Percentiles rank a stretch among this genome's conserved stretches.
phyloP scores from a whole-genome alignment of 1,140 invertebrate species.

The Hyposmocoma kahamanoa region DNA sequence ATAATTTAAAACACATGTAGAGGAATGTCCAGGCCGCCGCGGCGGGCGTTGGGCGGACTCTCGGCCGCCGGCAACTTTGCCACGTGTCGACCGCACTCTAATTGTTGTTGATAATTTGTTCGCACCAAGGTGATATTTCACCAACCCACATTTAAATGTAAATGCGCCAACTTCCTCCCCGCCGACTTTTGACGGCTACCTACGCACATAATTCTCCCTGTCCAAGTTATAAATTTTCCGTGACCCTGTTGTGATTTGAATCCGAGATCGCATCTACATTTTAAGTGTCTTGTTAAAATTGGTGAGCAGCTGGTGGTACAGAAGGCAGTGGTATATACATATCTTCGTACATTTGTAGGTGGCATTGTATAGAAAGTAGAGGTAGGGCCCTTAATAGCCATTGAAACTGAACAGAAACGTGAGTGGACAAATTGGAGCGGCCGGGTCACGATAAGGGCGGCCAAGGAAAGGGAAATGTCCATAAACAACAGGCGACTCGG shows the following conservation, averaged over 20 bases:
- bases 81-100: conserved; percentile 29
- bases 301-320: too few species aligned
- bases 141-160: conserved; percentile 54
- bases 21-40: conserved; percentile 7
- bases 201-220: conserved; percentile 52
- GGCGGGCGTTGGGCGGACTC: too few species aligned
- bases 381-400: conserved; percentile 54
- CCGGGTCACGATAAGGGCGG: conserved; percentile 51
- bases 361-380: conserved; percentile 17
- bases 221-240: conserved; percentile 41
- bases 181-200: conserved; percentile 38
- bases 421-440: conserved; percentile 60
- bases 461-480: conserved; percentile 58
- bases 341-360: not conserved
- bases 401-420: conserved; percentile 61
- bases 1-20: conserved; percentile 12
- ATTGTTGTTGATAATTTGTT: conserved; percentile 65
- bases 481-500: conserved; percentile 65
- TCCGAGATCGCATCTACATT: conserved; percentile 15
- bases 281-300: conserved; percentile 24
- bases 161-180: conserved; percentile 44
- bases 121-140: conserved; percentile 52
- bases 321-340: not conserved
- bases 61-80: conserved; percentile 12
- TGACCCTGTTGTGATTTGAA: conserved; percentile 26